Percentiles rank a stretch among this genome's conserved stretches.
These are phyloP conservation scores for Pyralis farinalis DNA, from an alignment of 2,888 invertebrate species.

Conservation along the genomic window DNA sequence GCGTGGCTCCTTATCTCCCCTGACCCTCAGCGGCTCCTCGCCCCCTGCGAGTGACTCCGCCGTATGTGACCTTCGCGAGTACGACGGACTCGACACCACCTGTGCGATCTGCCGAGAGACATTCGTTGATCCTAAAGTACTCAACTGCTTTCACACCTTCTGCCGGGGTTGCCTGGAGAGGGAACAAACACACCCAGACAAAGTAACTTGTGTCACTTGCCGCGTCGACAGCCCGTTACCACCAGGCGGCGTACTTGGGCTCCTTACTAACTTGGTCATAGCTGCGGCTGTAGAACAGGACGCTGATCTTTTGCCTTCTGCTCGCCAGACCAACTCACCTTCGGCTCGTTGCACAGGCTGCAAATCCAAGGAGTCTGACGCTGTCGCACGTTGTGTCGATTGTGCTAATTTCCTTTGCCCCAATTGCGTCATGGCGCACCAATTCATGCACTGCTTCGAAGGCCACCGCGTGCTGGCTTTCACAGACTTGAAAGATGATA, in stretches of 20 bases:
- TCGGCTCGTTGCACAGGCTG: constrained; percentile 95
- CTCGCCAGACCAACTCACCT: constrained; percentile 67
- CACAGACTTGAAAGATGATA: constrained; percentile 83
- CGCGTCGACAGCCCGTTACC: constrained; percentile 78
- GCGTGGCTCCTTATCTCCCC: constrained; percentile 89
- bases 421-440: constrained; percentile 99
- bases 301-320: constrained; percentile 71
- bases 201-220: constrained; percentile 87
- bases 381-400: constrained; percentile 97
- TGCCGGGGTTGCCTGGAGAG: constrained; percentile 91
- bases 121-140: constrained; percentile 86
- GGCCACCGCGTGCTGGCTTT: constrained; percentile 94
- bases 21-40: constrained; percentile 93
- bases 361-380: constrained; percentile 96
- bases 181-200: constrained; percentile 84
- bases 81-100: constrained; percentile 81
- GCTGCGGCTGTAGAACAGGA: constrained; percentile 79
- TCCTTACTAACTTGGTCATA: constrained; percentile 84
- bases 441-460: constrained; percentile 99
- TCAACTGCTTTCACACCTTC: constrained; percentile 91
- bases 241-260: constrained; percentile 82
- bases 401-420: constrained; percentile 98
- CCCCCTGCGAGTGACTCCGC: constrained; percentile 92
- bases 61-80: constrained; percentile 87
- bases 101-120: constrained; percentile 89